Percentiles rank a stretch among this genome's conserved stretches.
phyloP scores from a whole-genome alignment of 2,797 vertebrate genomes.

The Salmo trutta region DNA sequence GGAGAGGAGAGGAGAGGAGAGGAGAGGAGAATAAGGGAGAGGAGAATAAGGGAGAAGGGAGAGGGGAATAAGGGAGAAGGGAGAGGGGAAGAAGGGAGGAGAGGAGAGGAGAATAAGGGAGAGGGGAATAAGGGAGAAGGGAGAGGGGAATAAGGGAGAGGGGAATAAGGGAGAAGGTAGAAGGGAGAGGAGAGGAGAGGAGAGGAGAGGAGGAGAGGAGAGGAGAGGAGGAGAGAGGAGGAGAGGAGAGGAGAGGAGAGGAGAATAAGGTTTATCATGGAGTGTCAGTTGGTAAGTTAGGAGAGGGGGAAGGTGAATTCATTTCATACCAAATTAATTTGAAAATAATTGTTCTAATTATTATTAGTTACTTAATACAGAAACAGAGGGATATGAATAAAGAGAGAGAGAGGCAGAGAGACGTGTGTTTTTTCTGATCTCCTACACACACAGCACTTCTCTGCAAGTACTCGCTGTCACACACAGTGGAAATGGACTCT shows the following conservation, averaged over 20 bases:
- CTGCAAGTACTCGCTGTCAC: no score
- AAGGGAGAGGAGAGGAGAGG: not conserved
- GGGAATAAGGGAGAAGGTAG: not conserved
- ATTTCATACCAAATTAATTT: not conserved
- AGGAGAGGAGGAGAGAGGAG: not conserved
- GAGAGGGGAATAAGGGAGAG: not conserved
- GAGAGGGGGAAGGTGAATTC: not conserved
- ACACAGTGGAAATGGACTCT: no score
- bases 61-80: constrained; percentile 5
- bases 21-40: not conserved
- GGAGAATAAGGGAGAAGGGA: constrained; percentile 1
- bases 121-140: not conserved
- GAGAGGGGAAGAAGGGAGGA: not conserved
- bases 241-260: not conserved
- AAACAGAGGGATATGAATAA: no score
- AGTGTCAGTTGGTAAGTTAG: not conserved
- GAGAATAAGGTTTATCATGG: not conserved
- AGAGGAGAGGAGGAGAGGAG: not conserved
- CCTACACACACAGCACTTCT: no score
- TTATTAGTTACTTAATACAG: no score
- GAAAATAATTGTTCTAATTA: no score
- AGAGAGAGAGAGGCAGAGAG: not conserved
- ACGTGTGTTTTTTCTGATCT: not conserved
- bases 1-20: not conserved
- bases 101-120: not conserved